Evolutionary conservation across 2,797 vertebrate genomes (phyloP).

Genomic region (Pseudopleuronectes americanus): DNA sequence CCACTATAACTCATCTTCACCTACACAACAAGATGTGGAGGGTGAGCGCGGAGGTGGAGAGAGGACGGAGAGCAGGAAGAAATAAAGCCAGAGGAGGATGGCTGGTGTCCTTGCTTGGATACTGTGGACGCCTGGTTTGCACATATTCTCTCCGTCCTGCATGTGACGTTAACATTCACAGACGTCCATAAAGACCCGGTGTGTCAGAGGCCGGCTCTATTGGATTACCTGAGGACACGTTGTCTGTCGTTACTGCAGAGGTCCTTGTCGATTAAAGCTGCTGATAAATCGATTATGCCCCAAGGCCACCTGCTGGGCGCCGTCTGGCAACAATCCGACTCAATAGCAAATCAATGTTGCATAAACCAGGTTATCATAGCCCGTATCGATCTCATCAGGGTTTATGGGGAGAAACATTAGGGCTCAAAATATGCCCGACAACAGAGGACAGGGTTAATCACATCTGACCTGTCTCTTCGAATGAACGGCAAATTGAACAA

Average conservation of each 20-base stretch:
- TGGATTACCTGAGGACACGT: constrained; percentile 78
- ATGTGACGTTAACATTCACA: not conserved
- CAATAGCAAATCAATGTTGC: constrained; percentile 77
- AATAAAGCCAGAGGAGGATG: constrained; percentile 25
- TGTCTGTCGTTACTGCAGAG: constrained; percentile 78
- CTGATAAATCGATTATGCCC: constrained; percentile 81
- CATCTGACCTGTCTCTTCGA: constrained; percentile 15
- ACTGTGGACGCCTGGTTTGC: no score
- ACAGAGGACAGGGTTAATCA: constrained; percentile 34
- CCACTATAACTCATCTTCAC: constrained; percentile 81
- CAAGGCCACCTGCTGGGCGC: constrained; percentile 78
- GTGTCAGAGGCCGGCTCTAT: constrained; percentile 63
- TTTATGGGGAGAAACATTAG: constrained; percentile 48
- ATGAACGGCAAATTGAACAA: constrained; percentile 23
- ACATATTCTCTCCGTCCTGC: not conserved
- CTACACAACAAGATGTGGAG: constrained; percentile 72
- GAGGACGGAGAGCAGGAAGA: constrained; percentile 29
- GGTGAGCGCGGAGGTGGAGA: constrained; percentile 50
- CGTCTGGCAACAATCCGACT: constrained; percentile 75
- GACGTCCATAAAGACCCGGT: constrained; percentile 20
- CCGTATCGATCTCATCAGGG: constrained; percentile 69
- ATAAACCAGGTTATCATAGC: constrained; percentile 74
- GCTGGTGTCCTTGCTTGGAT: constrained; percentile 6
- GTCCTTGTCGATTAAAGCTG: constrained; percentile 80
- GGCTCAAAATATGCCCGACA: constrained; percentile 34